phyloP scores from a whole-genome alignment of 23 tunicate species.

The Ciona savignyi region DNA sequence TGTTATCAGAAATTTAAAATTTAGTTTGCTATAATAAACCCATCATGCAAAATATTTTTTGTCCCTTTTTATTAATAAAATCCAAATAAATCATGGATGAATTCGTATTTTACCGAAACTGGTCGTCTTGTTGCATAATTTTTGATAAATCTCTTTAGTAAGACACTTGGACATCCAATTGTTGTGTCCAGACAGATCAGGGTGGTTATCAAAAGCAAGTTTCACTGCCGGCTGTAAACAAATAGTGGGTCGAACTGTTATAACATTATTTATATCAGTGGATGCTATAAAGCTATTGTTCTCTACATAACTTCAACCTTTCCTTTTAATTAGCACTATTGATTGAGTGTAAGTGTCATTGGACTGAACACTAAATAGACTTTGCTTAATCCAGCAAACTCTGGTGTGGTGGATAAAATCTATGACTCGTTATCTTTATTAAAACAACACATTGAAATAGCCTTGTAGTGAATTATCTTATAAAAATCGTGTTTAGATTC shows the following conservation, averaged over 20 bases:
- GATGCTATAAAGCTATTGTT: not conserved
- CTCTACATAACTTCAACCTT: too few relatives aligned
- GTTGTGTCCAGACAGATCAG: slow-evolving; percentile 81
- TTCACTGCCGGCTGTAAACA: slow-evolving; percentile 11
- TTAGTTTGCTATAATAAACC: too few relatives aligned
- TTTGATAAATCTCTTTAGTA: slow-evolving; percentile 69
- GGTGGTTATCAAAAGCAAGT: slow-evolving; percentile 48
- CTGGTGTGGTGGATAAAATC: too few relatives aligned
- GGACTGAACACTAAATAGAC: too few relatives aligned
- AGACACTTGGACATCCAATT: slow-evolving; percentile 95
- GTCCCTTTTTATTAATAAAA: not conserved
- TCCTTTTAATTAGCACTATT: too few relatives aligned
- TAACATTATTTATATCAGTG: not conserved
- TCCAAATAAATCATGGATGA: not conserved
- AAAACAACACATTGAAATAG: too few relatives aligned
- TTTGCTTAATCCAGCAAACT: too few relatives aligned
- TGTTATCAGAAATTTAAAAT: not conserved
- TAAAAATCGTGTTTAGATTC: too few relatives aligned
- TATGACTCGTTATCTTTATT: too few relatives aligned
- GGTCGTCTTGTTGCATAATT: slow-evolving; percentile 65
- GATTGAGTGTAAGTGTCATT: too few relatives aligned
- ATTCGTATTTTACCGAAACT: slow-evolving; percentile 41
- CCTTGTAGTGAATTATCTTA: too few relatives aligned
- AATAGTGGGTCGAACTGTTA: not conserved
- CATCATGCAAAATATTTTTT: too few relatives aligned